phyloP scores from a whole-genome alignment of 2,888 invertebrate species.

The Altica lythri region DNA sequence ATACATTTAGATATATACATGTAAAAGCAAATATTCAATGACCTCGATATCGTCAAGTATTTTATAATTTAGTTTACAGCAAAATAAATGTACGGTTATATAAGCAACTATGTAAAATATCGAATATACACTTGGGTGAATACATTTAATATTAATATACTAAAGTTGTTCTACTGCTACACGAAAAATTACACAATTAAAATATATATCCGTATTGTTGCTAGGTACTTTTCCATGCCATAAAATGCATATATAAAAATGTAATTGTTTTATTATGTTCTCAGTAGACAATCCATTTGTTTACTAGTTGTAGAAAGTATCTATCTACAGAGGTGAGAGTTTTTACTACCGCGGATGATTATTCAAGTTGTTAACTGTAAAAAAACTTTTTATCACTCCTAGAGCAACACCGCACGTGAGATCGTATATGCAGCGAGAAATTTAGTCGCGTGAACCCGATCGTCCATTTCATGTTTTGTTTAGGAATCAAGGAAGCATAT shows the following conservation, averaged over 20 bases:
- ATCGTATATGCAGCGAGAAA: constrained; percentile 9
- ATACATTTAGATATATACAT: constrained; percentile 3
- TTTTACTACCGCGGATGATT: neutral
- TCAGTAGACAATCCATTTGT: no score
- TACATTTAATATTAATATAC: no score
- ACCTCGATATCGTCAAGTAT: constrained; percentile 13
- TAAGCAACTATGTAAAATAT: constrained; percentile 1
- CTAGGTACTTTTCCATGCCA: neutral
- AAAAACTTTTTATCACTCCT: constrained; percentile 10
- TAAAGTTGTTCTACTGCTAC: no score
- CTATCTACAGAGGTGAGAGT: constrained; percentile 5
- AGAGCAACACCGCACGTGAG: constrained; percentile 23
- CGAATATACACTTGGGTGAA: no score
- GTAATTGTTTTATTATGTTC: no score
- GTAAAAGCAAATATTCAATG: constrained; percentile 7
- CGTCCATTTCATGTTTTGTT: constrained; percentile 17
- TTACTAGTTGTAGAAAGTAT: constrained; percentile 13
- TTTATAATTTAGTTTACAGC: constrained; percentile 10
- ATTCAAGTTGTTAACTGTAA: constrained; percentile 12
- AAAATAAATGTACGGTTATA: constrained; percentile 8
- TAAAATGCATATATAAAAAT: no score
- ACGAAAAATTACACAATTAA: no score
- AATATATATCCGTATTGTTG: no score
- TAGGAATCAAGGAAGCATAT: neutral
- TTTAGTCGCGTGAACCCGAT: constrained; percentile 14